Evolutionary conservation across 2,888 invertebrate genomes (phyloP).

Genomic region (Cataglyphis altisquamis): DNA sequence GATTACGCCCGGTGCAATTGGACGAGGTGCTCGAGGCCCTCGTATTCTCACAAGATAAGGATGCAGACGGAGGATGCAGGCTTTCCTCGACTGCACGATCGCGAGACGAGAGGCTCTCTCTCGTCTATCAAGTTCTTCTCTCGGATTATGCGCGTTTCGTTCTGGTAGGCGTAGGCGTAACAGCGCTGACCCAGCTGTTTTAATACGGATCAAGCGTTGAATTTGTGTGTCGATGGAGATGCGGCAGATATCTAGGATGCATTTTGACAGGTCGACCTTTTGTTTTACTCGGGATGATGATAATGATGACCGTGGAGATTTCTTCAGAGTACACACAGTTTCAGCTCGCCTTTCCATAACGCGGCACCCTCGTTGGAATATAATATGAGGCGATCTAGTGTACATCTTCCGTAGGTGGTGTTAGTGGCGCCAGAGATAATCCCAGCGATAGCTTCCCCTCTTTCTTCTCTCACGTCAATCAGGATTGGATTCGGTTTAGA

Average conservation of each 20-base stretch:
- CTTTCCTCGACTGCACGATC: slow-evolving; percentile 25
- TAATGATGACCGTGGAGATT: slow-evolving; percentile 76
- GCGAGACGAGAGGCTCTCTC: slow-evolving; percentile 13
- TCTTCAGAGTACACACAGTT: slow-evolving; percentile 65
- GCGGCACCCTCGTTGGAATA: slow-evolving; percentile 72
- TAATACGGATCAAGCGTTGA: slow-evolving; percentile 74
- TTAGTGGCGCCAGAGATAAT: slow-evolving; percentile 85
- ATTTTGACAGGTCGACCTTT: slow-evolving; percentile 74
- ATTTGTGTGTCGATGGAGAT: slow-evolving; percentile 66
- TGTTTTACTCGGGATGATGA: slow-evolving; percentile 78
- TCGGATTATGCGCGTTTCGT: slow-evolving; percentile 73
- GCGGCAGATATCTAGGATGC: slow-evolving; percentile 68
- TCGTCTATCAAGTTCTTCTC: slow-evolving; percentile 54
- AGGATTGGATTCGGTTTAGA: slow-evolving; percentile 85
- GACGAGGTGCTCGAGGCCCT: slow-evolving; percentile 28
- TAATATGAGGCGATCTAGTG: slow-evolving; percentile 72
- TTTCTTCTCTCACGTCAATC: slow-evolving; percentile 84
- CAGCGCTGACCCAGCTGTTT: slow-evolving; percentile 67
- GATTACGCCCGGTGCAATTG: slow-evolving; percentile 59
- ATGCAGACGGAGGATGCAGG: not conserved
- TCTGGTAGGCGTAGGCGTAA: slow-evolving; percentile 71
- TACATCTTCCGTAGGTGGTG: slow-evolving; percentile 77
- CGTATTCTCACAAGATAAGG: slow-evolving; percentile 60
- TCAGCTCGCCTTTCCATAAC: slow-evolving; percentile 42
- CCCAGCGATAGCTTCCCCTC: slow-evolving; percentile 83